Percentiles rank a stretch among this genome's conserved stretches.
Conservation (phyloP, 2,113 vertebrate genomes). For the Pseudois nayaur region DNA sequence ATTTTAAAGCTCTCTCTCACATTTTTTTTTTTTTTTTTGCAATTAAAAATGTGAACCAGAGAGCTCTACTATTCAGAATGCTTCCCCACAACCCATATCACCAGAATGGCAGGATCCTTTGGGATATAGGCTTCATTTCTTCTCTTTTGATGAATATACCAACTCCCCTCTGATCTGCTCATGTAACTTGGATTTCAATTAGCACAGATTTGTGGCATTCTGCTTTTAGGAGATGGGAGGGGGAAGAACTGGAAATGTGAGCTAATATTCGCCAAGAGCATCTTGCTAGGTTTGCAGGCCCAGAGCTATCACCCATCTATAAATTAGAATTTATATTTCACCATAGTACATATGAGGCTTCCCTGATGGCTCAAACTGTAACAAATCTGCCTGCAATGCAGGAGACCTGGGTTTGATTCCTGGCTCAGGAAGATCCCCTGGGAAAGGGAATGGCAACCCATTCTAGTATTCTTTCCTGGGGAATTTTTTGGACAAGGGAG, state of each 20-base stretch:
- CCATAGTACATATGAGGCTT: not conserved
- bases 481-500: not conserved
- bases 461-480: not conserved
- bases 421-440: not conserved
- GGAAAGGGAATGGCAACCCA: not conserved
- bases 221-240: not conserved
- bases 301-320: not conserved
- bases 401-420: not conserved
- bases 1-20: not conserved
- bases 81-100: not conserved
- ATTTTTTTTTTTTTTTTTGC: not conserved
- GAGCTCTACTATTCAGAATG: not conserved
- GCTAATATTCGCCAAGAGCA: not conserved
- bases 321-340: not conserved
- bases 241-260: not conserved
- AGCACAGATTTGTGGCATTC: not conserved
- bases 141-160: constrained; percentile 47
- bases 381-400: not conserved
- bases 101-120: not conserved
- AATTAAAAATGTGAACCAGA: constrained; percentile 44
- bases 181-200: constrained; percentile 32
- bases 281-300: not conserved
- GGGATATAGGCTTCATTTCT: constrained; percentile 13
- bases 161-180: not conserved
- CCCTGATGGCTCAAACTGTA: not conserved